Evolutionary conservation across 1,140 invertebrate species (phyloP).

Genomic region (Bombus pyrosoma): DNA sequence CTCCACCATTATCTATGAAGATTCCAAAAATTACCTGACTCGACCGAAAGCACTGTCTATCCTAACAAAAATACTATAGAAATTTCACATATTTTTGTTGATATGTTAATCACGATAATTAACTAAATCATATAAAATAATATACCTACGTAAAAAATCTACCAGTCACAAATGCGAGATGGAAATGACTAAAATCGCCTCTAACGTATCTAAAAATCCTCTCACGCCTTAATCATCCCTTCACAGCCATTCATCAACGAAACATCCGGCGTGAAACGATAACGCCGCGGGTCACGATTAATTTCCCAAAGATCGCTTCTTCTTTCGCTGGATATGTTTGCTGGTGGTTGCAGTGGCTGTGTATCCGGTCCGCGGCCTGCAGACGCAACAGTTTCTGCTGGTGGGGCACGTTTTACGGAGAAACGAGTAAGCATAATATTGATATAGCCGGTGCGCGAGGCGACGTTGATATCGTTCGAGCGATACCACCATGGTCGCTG

Average conservation of each 20-base stretch:
- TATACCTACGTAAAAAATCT: too few relatives aligned
- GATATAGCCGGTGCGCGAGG: conserved; percentile 64
- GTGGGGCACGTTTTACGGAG: conserved; percentile 71
- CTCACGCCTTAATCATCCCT: background rate
- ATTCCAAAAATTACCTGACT: background rate
- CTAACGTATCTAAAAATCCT: background rate
- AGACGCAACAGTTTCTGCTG: conserved; percentile 71
- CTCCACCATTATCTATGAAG: too few relatives aligned
- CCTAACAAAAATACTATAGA: too few relatives aligned
- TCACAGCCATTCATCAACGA: background rate
- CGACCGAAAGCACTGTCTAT: too few relatives aligned
- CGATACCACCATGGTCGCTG: conserved; percentile 51
- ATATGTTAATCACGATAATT: too few relatives aligned
- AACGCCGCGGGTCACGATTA: conserved; percentile 17
- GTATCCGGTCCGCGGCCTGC: conserved; percentile 51
- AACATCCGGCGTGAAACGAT: conserved; percentile 6
- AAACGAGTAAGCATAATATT: conserved; percentile 76
- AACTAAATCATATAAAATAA: too few relatives aligned
- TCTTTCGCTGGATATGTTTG: background rate
- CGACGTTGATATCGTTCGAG: conserved; percentile 64
- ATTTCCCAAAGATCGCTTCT: conserved; percentile 26
- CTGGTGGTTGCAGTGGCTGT: too few relatives aligned
- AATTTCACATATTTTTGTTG: too few relatives aligned
- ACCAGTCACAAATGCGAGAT: too few relatives aligned
- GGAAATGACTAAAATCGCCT: background rate